These are phyloP conservation scores for Panzeria rudis DNA, from an alignment of 2,888 invertebrate species.

Conservation along the genomic window DNA sequence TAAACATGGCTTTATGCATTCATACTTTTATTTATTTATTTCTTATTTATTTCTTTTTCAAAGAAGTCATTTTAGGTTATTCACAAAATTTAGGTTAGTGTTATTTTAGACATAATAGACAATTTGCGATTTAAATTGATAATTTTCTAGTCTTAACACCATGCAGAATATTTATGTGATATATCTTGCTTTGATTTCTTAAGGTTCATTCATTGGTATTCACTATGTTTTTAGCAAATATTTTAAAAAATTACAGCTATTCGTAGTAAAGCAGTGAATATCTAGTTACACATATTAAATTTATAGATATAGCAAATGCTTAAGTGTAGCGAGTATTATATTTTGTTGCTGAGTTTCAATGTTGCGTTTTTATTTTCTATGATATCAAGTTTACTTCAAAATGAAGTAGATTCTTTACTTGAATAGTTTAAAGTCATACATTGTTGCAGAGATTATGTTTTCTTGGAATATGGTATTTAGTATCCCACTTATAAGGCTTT, in stretches of 20 bases:
- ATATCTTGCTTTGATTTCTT: not conserved
- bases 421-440: not conserved
- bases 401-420: not conserved
- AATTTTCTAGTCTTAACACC: constrained; percentile 29
- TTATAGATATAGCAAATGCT: not conserved
- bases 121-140: constrained; percentile 58
- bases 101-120: constrained; percentile 61
- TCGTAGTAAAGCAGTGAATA: not conserved
- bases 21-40: constrained; percentile 24
- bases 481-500: constrained; percentile 19
- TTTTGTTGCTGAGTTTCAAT: not conserved
- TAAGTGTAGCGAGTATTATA: constrained; percentile 1
- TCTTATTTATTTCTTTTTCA: constrained; percentile 11
- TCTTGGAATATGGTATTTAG: not conserved
- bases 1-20: constrained; percentile 45
- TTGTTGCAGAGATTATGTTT: constrained; percentile 9
- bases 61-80: constrained; percentile 63
- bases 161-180: not conserved
- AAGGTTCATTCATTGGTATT: not conserved
- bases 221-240: not conserved
- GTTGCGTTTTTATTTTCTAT: not conserved
- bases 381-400: not conserved
- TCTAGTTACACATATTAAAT: not conserved
- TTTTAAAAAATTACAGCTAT: constrained; percentile 9
- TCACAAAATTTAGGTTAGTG: constrained; percentile 68